These are phyloP conservation scores for Heteractis magnifica DNA, from an alignment of 92 coral and sea anemone genomes.

Conservation along the genomic window DNA sequence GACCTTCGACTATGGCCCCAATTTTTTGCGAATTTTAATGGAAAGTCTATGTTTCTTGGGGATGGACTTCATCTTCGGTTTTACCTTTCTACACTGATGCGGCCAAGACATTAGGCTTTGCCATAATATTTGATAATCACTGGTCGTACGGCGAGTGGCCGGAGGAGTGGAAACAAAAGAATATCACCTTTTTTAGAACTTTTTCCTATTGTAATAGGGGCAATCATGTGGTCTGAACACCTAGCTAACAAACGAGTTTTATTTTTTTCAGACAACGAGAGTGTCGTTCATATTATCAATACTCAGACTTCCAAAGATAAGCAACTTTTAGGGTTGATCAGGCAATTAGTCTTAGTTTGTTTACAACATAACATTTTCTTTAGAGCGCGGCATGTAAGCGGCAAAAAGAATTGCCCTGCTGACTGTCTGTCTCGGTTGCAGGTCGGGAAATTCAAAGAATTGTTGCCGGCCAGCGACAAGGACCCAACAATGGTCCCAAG, in stretches of 20 bases:
- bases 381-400: conserved; percentile 18
- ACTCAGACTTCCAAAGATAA: conserved; percentile 33
- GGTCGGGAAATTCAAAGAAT: conserved; percentile 10
- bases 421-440: conserved; percentile 18
- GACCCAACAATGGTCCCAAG: conserved; percentile 11
- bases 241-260: conserved; percentile 28
- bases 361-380: conserved; percentile 23
- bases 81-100: background rate
- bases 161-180: conserved; percentile 5
- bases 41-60: conserved; percentile 20
- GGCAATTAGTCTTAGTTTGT: conserved; percentile 21
- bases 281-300: conserved; percentile 23
- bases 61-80: conserved; percentile 14
- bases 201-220: conserved; percentile 10
- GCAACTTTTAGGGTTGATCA: conserved; percentile 9
- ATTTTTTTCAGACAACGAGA: conserved; percentile 42
- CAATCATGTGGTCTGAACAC: conserved; percentile 20
- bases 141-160: conserved; percentile 46
- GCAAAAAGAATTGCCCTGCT: conserved; percentile 24
- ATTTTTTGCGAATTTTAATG: background rate
- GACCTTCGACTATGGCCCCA: conserved; percentile 8
- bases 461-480: background rate
- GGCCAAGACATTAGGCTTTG: conserved; percentile 13
- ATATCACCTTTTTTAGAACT: conserved; percentile 32
- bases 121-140: conserved; percentile 25